These are phyloP conservation scores for Pristionchus fissidentatus DNA, from an alignment of 2,888 invertebrate species.

Conservation along the genomic window DNA sequence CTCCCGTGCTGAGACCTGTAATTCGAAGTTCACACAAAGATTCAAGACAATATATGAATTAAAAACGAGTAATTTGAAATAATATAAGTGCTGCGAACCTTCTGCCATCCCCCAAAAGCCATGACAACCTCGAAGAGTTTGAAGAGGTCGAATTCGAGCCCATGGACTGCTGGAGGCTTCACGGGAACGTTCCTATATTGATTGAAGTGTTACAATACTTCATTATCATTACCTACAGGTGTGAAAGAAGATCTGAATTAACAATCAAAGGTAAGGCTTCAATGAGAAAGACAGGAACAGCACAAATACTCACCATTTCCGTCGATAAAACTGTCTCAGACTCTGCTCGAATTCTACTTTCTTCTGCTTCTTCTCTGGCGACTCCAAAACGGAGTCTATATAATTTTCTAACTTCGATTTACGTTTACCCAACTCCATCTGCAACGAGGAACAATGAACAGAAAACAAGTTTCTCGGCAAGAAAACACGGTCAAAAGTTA, in stretches of 20 bases:
- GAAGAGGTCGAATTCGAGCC: slow-evolving; percentile 91
- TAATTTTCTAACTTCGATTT: slow-evolving; percentile 66
- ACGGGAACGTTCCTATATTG: slow-evolving; percentile 63
- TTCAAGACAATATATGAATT: not conserved
- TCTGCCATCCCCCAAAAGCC: slow-evolving; percentile 92
- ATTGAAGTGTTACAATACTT: not conserved
- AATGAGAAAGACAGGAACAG: not conserved
- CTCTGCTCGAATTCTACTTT: slow-evolving; percentile 66
- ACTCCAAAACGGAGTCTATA: slow-evolving; percentile 62
- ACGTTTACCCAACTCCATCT: slow-evolving; percentile 66
- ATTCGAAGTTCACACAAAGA: not conserved
- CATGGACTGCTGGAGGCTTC: slow-evolving; percentile 86
- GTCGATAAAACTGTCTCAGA: slow-evolving; percentile 72
- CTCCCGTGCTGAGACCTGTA: slow-evolving; percentile 63
- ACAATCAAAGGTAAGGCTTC: not conserved
- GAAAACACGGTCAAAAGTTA: not conserved
- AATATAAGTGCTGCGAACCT: slow-evolving; percentile 80
- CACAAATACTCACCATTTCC: slow-evolving; percentile 76
- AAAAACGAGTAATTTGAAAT: not conserved
- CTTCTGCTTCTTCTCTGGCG: slow-evolving; percentile 80
- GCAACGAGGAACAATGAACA: not conserved
- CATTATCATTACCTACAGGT: not conserved
- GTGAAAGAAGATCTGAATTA: not conserved
- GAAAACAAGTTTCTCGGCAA: not conserved
- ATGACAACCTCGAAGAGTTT: slow-evolving; percentile 92